Base-by-base conservation (phyloP, 2,113 vertebrate species). In the Corythornis madagascariensis region DNA sequence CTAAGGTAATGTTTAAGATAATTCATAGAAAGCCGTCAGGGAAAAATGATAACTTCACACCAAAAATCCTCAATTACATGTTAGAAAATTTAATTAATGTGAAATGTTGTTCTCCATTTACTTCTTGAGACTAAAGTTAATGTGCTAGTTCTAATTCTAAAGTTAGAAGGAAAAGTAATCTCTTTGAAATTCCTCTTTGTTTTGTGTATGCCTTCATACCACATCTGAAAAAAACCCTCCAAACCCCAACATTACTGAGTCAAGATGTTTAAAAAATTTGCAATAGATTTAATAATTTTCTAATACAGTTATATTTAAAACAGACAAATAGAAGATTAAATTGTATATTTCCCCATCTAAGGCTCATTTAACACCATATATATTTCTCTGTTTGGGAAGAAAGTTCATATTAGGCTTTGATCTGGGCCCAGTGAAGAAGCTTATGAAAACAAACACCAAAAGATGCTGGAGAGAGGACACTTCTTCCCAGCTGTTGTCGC, bases 1-100 rank as follows among this genome's bases (percentile, higher is more conserved):
- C 81, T 92, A 76, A 89, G 77, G 89, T 48, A 96, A 60, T 11
- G 29, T 94, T 94, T 73, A 92, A 89, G 81, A 85, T 88, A 93
- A 89, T 76, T 86, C 71, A 87, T 40, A 79, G 74, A 90, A 92
- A 85, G 38, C 74, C 93, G 47, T 53, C 52, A 66, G 42, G 42
- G 55, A 82, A 92, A 91, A 95, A 92, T 50, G 78, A 91, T 71
- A 94, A 92, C 43, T 90, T 94, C 63, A 65, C 80, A 66, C 21
- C 70, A 70, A 69, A 96, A 86, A 93, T 69, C 38, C 29, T 87
- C 69, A 88, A 75, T 90, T 90, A 66, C 56, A 50, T 52, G 17
- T 85, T 82, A 73, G 55, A 79, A 92, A 82, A 92, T 63, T 60
- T 76, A 59, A 81, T 83, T 92, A 85, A 63, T 75, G 24, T 82